Evolutionary conservation across 2,797 vertebrate genomes (phyloP).

Genomic region (Babyrousa celebensis): DNA sequence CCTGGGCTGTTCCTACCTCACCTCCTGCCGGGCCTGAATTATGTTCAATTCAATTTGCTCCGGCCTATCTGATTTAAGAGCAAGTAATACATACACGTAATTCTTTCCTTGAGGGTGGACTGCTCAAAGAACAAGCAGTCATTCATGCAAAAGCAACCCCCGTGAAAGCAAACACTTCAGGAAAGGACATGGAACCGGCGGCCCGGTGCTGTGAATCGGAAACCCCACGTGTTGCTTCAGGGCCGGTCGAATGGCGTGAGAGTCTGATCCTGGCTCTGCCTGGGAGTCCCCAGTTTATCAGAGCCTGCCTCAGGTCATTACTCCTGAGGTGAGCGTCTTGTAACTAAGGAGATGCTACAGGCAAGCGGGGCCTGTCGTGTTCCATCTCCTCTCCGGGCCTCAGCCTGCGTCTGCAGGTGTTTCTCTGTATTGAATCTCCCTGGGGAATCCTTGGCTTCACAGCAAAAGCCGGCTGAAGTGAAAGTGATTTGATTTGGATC

Average conservation of each 20-base stretch:
- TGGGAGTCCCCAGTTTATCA: constrained; percentile 90
- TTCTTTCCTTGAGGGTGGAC: constrained; percentile 77
- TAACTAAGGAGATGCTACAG: constrained; percentile 90
- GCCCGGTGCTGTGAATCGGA: constrained; percentile 78
- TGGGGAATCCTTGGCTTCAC: constrained; percentile 92
- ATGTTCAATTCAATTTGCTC: constrained; percentile 87
- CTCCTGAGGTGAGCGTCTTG: constrained; percentile 87
- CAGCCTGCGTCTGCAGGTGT: constrained; percentile 94
- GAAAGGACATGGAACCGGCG: constrained; percentile 75
- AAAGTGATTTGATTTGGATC: constrained; percentile 96
- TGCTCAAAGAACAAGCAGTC: constrained; percentile 80
- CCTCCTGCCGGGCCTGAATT: constrained; percentile 67
- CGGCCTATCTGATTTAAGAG: constrained; percentile 86
- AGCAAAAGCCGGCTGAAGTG: constrained; percentile 93
- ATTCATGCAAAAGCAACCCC: constrained; percentile 79
- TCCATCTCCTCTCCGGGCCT: constrained; percentile 91
- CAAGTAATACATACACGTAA: constrained; percentile 55
- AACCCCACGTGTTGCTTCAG: constrained; percentile 84
- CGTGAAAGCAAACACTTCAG: constrained; percentile 75
- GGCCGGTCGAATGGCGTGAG: constrained; percentile 85
- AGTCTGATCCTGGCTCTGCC: constrained; percentile 87
- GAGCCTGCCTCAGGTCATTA: constrained; percentile 92
- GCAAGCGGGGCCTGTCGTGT: constrained; percentile 92
- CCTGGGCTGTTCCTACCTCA: background rate
- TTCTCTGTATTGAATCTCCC: constrained; percentile 93